These are phyloP conservation scores for Aphelenchoides besseyi DNA, from an alignment of 1,140 invertebrate genomes.

Conservation along the genomic window DNA sequence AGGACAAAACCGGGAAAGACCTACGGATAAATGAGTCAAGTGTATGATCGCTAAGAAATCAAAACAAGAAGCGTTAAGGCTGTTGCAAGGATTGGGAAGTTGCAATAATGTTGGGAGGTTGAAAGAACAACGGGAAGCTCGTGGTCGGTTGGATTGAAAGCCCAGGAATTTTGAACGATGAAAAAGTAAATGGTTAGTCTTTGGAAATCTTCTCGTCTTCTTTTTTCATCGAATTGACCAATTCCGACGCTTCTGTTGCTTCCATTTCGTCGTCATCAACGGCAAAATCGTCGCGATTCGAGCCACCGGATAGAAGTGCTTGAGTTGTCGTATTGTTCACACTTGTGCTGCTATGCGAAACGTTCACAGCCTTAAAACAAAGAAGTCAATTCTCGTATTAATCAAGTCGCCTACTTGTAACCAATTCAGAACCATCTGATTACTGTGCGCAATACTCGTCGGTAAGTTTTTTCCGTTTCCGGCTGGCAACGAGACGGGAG, in stretches of 20 bases:
- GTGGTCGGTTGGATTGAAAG: constrained; percentile 13
- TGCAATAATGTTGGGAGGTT: neutral
- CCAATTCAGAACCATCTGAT: constrained; percentile 62
- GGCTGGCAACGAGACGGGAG: constrained; percentile 33
- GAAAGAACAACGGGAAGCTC: constrained; percentile 10
- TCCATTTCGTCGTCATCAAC: constrained; percentile 57
- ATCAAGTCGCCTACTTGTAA: constrained; percentile 47
- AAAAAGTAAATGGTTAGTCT: constrained; percentile 4
- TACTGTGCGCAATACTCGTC: constrained; percentile 46
- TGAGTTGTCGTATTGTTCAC: constrained; percentile 15
- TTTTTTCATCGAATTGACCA: constrained; percentile 19
- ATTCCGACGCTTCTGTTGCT: constrained; percentile 53
- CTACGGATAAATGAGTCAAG: constrained; percentile 5
- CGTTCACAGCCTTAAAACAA: constrained; percentile 51
- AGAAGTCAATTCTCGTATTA: neutral
- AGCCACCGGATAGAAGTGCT: neutral
- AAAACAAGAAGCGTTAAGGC: constrained; percentile 8
- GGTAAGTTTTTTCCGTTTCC: constrained; percentile 33
- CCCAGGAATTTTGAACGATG: constrained; percentile 5
- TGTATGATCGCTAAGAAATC: neutral
- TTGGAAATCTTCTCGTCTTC: neutral
- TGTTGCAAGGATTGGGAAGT: neutral
- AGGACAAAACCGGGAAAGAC: neutral
- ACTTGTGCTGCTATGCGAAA: constrained; percentile 32
- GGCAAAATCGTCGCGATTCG: constrained; percentile 39